Evolutionary conservation across 2,113 vertebrate genomes (phyloP), one percentile per base, ranked within the genome.

Genomic region (Synchiropus splendidus): DNA sequence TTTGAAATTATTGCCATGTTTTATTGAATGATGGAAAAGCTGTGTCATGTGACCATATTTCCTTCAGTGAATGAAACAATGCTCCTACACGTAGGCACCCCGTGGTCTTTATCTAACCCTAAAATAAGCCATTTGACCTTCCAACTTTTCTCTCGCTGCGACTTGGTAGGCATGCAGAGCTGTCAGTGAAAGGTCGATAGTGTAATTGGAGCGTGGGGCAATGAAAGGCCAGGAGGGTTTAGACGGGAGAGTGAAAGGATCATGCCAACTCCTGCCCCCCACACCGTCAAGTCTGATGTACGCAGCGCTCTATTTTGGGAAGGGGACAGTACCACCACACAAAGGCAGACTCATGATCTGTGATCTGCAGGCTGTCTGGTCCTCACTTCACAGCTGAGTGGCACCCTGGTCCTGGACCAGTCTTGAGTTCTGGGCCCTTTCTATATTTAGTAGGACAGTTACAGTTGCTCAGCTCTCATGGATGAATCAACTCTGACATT

Each of bases 171-270:
- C 42, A 36, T 27, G 61, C 58, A 34, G 57, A 36, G 39, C 64
- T 12, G 17, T 44, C 18, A 41, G 42, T 60, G 38, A 84, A 89
- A 90, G 85, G 86, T 84, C 81, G 61, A 12, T 48, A 44, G 58
- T 89, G 89, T 89, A 92, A 92, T 68, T 56, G 54, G 78, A 90
- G 74, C 71, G 80, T 67, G 38, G 39, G 36, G 27, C 64, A 52
- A 50, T 71, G 8, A 86, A 90, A 91, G 87, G 88, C 82, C 89
- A 88, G 80, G 42, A 64, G 58, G 31, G 21, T 27, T 27, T 8
- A 27, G 21, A 27, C 21, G 21, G 21, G 21, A 27, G 21, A 27
- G 21, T 27, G 42, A 58, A 62, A 72, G 58, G 43, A 59, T 51
- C 17, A 59, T 18, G 40, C 12, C 39, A n/a, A 16, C 37, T 18